These are phyloP conservation scores for Ceratosolen fusciceps DNA, from an alignment of 1,140 invertebrate species.

Conservation along the genomic window DNA sequence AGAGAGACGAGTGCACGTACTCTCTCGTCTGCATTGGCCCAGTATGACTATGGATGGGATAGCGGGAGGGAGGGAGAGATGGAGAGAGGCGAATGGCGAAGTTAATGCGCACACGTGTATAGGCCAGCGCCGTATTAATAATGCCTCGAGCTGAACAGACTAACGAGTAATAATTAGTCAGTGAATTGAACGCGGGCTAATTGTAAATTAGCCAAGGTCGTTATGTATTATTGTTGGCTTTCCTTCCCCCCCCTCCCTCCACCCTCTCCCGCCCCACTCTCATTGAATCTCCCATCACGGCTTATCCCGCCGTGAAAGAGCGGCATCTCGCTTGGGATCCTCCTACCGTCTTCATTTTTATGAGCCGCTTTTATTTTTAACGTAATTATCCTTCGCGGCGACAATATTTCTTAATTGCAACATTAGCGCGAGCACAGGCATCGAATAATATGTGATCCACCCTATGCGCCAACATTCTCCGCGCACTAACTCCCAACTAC, in stretches of 20 bases:
- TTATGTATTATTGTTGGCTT: constrained; percentile 39
- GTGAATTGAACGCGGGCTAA: constrained; percentile 45
- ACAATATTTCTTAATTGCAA: not conserved
- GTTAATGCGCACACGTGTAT: not conserved
- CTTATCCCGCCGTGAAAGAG: constrained; percentile 27
- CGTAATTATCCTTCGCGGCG: not conserved
- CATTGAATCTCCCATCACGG: constrained; percentile 18
- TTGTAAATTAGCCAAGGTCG: constrained; percentile 42
- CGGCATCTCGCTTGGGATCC: not conserved
- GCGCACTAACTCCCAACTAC: not conserved
- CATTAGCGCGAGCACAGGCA: not conserved
- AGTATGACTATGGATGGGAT: not conserved
- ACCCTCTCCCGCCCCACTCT: too few species aligned
- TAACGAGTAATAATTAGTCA: constrained; percentile 49
- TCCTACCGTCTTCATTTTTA: not conserved
- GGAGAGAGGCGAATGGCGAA: not conserved
- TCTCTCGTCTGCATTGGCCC: not conserved
- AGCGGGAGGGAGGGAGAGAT: not conserved
- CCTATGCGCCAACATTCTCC: too few species aligned
- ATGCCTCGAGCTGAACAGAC: constrained; percentile 19
- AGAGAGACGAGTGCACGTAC: constrained; percentile 19
- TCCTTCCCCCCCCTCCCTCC: not conserved
- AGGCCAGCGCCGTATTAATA: not conserved
- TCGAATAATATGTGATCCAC: constrained; percentile 2
- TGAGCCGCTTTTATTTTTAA: not conserved